Evolutionary conservation across 2,113 vertebrate genomes (phyloP), one percentile per base, ranked within the genome.

Genomic region (Hemiprocne comata): DNA sequence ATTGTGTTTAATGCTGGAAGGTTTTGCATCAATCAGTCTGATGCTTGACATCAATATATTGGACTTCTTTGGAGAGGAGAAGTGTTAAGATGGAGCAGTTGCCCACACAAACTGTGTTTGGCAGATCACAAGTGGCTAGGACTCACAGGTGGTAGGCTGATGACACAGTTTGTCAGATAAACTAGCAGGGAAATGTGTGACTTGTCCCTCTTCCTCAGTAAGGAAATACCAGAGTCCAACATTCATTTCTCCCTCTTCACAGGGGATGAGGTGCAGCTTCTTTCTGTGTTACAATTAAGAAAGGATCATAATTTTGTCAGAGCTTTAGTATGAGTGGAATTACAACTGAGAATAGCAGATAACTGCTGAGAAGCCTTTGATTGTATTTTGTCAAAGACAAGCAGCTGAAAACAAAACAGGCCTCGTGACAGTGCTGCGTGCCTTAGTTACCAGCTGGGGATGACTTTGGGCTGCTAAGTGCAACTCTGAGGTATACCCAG

Each of bases 231-330:
- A 20, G 46, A 70, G n/a, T 80, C 40, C 26, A 33, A 0, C 7
- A 1, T 38, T n/a, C 24, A 0, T 78, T 93, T 82, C 69, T 77
- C 6, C 20, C 21, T 31, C n/a, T 25, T 74, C 26, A 7, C 13
- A 21, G 61, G 25, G 77, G 11, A 5, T 48, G 64, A 34, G 25
- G 13, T 29, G 2, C 18, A 46, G 48, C 29, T 90, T 66, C 34
- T 34, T 80, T 65, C n/a, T 4, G 0, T 60, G 18, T 23, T 4
- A 70, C 1, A 1, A 7, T 80, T 53, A 57, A 28, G 40, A 74
- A 61, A 28, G 31, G 46, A 9, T 74, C 10, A 1, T n/a, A 8
- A 13, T 61, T 85, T 51, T 78, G 57, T n/a, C 66, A 46, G 31
- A 74, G 55, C 38, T 85, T 80, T 75, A 17, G 1, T 34, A 2